phyloP scores from a whole-genome alignment of 1,140 invertebrate genomes.

The Acyrthosiphon pisum region DNA sequence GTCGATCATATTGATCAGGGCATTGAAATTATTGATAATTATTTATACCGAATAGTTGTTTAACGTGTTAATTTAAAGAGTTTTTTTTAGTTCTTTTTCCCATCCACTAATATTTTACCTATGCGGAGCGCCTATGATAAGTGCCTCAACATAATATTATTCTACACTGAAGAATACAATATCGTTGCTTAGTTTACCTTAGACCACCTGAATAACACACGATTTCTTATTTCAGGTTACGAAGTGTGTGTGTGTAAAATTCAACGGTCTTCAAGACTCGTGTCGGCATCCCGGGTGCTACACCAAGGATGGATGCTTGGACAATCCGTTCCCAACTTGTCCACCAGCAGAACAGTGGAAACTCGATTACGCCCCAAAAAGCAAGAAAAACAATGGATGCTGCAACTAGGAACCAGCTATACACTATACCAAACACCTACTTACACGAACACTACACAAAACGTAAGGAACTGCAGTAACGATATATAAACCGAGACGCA shows the following conservation, averaged over 20 bases:
- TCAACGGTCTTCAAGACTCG: slow-evolving; percentile 39
- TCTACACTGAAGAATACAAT: neutral
- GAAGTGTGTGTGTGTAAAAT: slow-evolving; percentile 10
- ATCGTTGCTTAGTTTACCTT: neutral
- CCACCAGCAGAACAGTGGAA: slow-evolving; percentile 20
- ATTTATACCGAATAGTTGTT: neutral
- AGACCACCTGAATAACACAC: neutral
- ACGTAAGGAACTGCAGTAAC: no score
- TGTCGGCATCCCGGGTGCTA: neutral
- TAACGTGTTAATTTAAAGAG: neutral
- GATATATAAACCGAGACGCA: neutral
- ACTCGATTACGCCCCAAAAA: neutral
- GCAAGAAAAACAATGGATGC: neutral
- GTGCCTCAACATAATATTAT: neutral
- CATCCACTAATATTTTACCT: neutral
- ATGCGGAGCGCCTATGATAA: neutral
- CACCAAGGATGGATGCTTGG: neutral
- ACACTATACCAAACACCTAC: neutral
- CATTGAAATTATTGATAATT: neutral
- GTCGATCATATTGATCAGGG: neutral
- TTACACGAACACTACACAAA: neutral
- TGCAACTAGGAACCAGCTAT: neutral
- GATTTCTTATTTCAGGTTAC: neutral
- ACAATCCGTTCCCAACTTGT: slow-evolving; percentile 29
- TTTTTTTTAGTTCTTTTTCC: neutral